Percentiles rank a stretch among this genome's conserved stretches.
phyloP scores from a whole-genome alignment of 2,888 invertebrate genomes.

The Lissonota sp. region DNA sequence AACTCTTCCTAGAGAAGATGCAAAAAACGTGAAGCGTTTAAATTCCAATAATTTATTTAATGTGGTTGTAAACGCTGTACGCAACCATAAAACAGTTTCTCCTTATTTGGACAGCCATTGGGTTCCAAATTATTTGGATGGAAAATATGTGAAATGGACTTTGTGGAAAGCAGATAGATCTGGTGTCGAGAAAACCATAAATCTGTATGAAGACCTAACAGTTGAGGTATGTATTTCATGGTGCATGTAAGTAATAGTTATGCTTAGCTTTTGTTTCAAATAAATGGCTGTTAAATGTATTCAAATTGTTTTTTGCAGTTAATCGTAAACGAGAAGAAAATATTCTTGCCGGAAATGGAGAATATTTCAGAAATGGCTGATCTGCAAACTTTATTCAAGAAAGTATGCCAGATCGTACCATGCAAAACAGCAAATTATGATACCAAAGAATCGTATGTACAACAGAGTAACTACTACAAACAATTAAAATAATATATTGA shows the following conservation, averaged over 20 bases:
- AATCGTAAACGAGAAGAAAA: slow-evolving; percentile 8
- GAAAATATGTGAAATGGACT: too few relatives aligned
- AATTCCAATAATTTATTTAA: background rate
- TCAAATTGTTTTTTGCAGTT: slow-evolving; percentile 5
- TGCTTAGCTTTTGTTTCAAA: too few relatives aligned
- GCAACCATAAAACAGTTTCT: background rate
- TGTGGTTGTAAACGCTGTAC: background rate
- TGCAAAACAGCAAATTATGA: background rate
- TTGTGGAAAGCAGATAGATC: too few relatives aligned
- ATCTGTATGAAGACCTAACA: too few relatives aligned
- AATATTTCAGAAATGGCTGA: slow-evolving; percentile 15
- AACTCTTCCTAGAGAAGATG: too few relatives aligned
- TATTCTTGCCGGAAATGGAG: slow-evolving; percentile 22
- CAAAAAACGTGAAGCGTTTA: too few relatives aligned
- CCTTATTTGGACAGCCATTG: background rate
- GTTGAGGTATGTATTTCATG: too few relatives aligned
- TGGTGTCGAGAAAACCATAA: too few relatives aligned
- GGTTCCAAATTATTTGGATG: slow-evolving; percentile 8
- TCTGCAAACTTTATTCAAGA: too few relatives aligned
- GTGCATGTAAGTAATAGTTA: too few relatives aligned
- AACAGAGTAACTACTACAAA: background rate
- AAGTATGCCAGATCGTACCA: background rate
- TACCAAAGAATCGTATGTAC: background rate
- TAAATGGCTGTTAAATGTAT: too few relatives aligned
- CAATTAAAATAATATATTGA: slow-evolving; percentile 1